Evolutionary conservation across 2,888 invertebrate genomes (phyloP), one percentile per base, ranked within the genome.

Genomic region (Hirtodrosophila histrioides): DNA sequence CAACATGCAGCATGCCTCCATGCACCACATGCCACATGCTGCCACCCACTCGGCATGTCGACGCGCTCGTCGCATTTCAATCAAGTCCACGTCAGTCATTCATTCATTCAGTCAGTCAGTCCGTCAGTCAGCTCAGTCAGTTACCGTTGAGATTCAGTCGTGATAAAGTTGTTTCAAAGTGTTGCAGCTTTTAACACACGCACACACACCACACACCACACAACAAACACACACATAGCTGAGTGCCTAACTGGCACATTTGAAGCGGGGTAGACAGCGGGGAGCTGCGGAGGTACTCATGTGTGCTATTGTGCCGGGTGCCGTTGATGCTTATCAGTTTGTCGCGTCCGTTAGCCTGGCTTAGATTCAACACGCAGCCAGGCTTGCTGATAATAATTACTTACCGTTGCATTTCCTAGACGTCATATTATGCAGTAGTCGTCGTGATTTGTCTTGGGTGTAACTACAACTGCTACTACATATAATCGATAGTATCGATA

Each of bases 91-190:
- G 82, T 75, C 84, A 67, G 56, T 55, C 54, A 41, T 33, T 58
- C 17, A 17, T 17, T 17, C 37, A 44, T 44, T 41, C 56, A 71
- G 44, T 58, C 37, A 44, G 48, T 41, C 56, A 71, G 44, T 58
- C 37, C 35, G 36, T 46, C 57, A 57, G 41, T 56, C 73, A 54
- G 33, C 39, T 23, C 53, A 78, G 68, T 65, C 56, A 56, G 69
- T 69, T 62, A 75, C 63, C 70, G 71, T 69, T 64, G 77, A 84
- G 87, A 88, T 87, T 87, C 78, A 58, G 64, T 68, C 66, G 65
- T 75, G 88, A 88, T 85, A 87, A 87, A 84, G 84, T 88, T 88
- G 88, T 84, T 88, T 78, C 58, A 77, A 85, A 84, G 86, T 88
- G 88, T 87, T 88, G 87, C 82, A 72, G 70, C 63, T 68, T 63